These are phyloP conservation scores for Lasioglossum malachurum DNA, from an alignment of 2,888 invertebrate genomes.

Conservation along the genomic window DNA sequence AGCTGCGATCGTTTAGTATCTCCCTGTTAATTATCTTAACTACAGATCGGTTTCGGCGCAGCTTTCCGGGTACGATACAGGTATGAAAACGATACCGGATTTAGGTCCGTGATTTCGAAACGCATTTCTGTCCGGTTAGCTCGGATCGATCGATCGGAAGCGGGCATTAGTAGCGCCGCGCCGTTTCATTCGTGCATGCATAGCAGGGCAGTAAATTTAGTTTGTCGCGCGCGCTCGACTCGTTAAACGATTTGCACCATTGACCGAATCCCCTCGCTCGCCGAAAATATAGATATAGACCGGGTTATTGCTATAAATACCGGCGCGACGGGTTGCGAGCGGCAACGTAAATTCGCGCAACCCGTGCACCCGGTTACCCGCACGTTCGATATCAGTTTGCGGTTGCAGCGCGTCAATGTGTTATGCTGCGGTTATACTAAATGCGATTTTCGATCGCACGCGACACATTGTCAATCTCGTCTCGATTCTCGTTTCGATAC, in stretches of 20 bases:
- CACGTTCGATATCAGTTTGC: constrained; percentile 38
- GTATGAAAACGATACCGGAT: not conserved
- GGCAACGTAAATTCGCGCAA: constrained; percentile 22
- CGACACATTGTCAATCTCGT: not conserved
- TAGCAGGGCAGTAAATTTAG: not conserved
- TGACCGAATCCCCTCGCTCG: constrained; percentile 3
- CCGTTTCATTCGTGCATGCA: not conserved
- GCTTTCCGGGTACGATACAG: too few species aligned
- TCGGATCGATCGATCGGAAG: not conserved
- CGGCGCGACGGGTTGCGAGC: not conserved
- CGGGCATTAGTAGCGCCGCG: not conserved
- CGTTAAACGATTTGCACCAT: not conserved
- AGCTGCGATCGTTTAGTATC: too few species aligned
- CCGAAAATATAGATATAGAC: constrained; percentile 17
- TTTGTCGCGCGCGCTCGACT: not conserved
- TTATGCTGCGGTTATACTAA: constrained; percentile 15
- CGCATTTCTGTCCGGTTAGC: not conserved
- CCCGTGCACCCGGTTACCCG: constrained; percentile 17
- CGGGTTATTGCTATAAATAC: constrained; percentile 31
- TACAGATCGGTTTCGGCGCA: too few species aligned
- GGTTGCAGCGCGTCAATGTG: constrained; percentile 44
- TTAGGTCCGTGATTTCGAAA: not conserved
- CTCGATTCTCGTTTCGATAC: not conserved
- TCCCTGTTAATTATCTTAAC: too few species aligned
- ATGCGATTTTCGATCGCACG: not conserved